Evolutionary conservation across 2,113 vertebrate genomes (phyloP).

Genomic region (Scartelaos histophorus): DNA sequence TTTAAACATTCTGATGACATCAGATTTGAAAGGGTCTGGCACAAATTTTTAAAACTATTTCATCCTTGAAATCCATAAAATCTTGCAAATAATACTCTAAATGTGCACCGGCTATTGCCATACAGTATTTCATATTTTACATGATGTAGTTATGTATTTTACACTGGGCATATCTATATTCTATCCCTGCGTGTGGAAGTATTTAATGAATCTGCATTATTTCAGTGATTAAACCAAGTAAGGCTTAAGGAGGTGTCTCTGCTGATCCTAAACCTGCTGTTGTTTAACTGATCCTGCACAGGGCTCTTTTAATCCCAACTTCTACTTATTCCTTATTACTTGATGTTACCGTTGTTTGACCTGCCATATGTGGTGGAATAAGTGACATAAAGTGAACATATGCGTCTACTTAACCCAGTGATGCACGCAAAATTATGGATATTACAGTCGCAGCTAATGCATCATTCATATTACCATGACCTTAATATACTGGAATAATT

Average conservation of each 20-base stretch:
- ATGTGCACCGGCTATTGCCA: too few relatives aligned
- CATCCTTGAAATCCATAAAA: too few relatives aligned
- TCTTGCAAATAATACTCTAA: too few relatives aligned
- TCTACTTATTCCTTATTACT: too few relatives aligned
- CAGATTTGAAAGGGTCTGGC: too few relatives aligned
- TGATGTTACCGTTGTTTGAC: background rate
- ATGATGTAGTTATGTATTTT: too few relatives aligned
- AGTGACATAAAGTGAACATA: background rate
- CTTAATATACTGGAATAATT: background rate
- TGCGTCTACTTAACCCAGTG: background rate
- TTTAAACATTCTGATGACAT: too few relatives aligned
- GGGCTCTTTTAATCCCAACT: slow-evolving; percentile 37
- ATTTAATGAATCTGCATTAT: slow-evolving; percentile 66
- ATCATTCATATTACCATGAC: background rate
- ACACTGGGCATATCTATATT: too few relatives aligned
- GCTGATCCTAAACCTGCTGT: slow-evolving; percentile 47
- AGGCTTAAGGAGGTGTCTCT: slow-evolving; percentile 58
- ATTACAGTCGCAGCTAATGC: background rate
- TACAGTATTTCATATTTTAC: too few relatives aligned
- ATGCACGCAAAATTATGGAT: background rate
- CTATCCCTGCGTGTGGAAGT: slow-evolving; percentile 39
- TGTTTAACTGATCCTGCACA: slow-evolving; percentile 25
- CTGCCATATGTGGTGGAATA: background rate
- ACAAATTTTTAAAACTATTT: too few relatives aligned
- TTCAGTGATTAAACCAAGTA: slow-evolving; percentile 56